phyloP scores from a whole-genome alignment of 2,888 invertebrate genomes.

The Gymnosoma rotundatum region DNA sequence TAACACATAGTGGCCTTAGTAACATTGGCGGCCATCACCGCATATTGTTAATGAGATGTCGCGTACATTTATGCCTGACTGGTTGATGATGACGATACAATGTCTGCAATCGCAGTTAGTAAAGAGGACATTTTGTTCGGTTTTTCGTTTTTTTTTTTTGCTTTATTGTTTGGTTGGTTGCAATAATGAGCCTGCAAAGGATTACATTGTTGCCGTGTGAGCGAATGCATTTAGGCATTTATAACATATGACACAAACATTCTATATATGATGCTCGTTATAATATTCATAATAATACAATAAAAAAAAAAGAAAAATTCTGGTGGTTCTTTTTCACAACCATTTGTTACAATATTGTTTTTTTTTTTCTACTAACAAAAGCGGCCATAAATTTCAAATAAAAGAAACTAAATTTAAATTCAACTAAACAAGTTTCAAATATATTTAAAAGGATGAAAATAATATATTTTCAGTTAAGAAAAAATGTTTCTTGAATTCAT shows the following conservation, averaged over 20 bases:
- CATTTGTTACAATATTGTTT: slow-evolving; percentile 45
- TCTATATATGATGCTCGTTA: slow-evolving; percentile 42
- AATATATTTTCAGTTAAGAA: not conserved
- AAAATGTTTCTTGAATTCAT: not conserved
- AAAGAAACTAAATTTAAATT: not conserved
- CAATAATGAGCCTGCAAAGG: slow-evolving; percentile 61
- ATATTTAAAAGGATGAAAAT: not conserved
- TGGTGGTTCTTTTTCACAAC: slow-evolving; percentile 35
- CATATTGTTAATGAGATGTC: slow-evolving; percentile 73
- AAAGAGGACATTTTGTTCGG: slow-evolving; percentile 20
- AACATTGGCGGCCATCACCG: slow-evolving; percentile 59
- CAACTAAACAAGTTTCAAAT: not conserved
- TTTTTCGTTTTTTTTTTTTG: not conserved
- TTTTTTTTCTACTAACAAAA: slow-evolving; percentile 18
- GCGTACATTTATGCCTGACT: slow-evolving; percentile 70
- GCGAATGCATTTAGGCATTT: slow-evolving; percentile 58
- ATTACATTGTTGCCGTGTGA: slow-evolving; percentile 48
- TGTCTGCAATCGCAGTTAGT: slow-evolving; percentile 18
- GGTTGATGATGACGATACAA: slow-evolving; percentile 39
- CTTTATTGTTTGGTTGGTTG: slow-evolving; percentile 46
- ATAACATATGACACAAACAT: slow-evolving; percentile 65
- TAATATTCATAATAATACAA: slow-evolving; percentile 25
- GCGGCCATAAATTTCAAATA: slow-evolving; percentile 9
- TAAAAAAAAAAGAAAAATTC: slow-evolving; percentile 34
- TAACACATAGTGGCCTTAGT: slow-evolving; percentile 29